Evolutionary conservation across 1,140 invertebrate species (phyloP).

Genomic region (Antheraea mylitta): DNA sequence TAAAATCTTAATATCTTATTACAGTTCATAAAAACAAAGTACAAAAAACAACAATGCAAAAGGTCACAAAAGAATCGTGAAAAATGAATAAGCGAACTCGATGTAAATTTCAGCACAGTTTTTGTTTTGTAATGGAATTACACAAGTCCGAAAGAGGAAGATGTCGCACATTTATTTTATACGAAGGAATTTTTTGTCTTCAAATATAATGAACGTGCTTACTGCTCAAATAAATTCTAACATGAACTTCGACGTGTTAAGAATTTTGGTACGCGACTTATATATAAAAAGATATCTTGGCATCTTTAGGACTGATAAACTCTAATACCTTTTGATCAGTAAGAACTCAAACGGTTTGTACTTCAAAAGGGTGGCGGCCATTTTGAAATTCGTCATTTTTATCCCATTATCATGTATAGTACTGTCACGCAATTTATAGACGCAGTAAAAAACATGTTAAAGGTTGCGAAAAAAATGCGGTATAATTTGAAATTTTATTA

Average conservation of each 20-base stretch:
- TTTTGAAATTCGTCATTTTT: too few species aligned
- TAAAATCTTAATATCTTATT: constrained; percentile 7
- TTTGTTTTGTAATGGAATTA: constrained; percentile 15
- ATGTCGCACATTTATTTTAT: constrained; percentile 1
- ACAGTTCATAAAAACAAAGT: constrained; percentile 15
- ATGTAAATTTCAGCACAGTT: constrained; percentile 16
- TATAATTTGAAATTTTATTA: too few species aligned
- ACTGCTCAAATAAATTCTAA: neutral
- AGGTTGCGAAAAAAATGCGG: too few species aligned
- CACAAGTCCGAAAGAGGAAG: neutral
- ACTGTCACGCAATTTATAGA: too few species aligned
- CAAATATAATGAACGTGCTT: constrained; percentile 8
- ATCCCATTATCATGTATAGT: too few species aligned
- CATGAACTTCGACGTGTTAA: neutral
- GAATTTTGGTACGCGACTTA: neutral
- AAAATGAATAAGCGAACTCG: constrained; percentile 15
- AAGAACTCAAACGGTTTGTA: too few species aligned
- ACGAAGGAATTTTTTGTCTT: constrained; percentile 2
- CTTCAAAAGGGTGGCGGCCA: too few species aligned
- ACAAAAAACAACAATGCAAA: constrained; percentile 7
- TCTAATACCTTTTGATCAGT: too few species aligned
- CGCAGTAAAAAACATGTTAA: too few species aligned
- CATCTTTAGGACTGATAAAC: too few species aligned
- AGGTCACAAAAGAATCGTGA: constrained; percentile 15
- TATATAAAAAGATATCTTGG: too few species aligned